phyloP scores from a whole-genome alignment of 2,113 vertebrate genomes.

The Pygoscelis antarcticus region DNA sequence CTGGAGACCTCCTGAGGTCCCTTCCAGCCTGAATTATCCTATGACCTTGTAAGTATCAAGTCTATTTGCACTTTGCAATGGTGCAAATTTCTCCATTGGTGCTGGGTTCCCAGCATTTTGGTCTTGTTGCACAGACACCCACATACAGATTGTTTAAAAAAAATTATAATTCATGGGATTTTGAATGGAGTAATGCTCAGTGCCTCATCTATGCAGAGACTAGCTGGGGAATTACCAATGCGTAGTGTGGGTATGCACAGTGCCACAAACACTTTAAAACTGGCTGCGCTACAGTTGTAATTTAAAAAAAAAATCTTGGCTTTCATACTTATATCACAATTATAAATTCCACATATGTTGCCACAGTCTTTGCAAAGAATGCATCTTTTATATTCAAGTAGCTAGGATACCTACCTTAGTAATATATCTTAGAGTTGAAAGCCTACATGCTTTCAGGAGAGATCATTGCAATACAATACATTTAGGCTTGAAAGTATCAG shows the following conservation, averaged over 20 bases:
- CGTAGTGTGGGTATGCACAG: too few species aligned
- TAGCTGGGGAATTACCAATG: background rate
- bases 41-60: background rate
- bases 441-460: background rate
- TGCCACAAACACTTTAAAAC: background rate
- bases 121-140: background rate
- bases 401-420: background rate
- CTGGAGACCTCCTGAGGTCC: background rate
- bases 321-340: background rate
- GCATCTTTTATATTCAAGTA: background rate
- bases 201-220: background rate
- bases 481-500: background rate
- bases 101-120: background rate
- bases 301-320: background rate
- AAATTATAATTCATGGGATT: background rate
- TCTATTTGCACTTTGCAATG: background rate
- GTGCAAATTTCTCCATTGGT: background rate
- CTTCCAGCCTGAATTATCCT: background rate
- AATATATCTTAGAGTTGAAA: background rate
- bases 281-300: background rate
- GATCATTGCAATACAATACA: background rate
- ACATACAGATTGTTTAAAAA: background rate
- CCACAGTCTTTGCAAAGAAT: background rate
- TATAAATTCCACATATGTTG: background rate
- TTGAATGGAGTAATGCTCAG: background rate